Base-by-base conservation (phyloP, 2,888 invertebrate genomes). In the Calameuta idolon region DNA sequence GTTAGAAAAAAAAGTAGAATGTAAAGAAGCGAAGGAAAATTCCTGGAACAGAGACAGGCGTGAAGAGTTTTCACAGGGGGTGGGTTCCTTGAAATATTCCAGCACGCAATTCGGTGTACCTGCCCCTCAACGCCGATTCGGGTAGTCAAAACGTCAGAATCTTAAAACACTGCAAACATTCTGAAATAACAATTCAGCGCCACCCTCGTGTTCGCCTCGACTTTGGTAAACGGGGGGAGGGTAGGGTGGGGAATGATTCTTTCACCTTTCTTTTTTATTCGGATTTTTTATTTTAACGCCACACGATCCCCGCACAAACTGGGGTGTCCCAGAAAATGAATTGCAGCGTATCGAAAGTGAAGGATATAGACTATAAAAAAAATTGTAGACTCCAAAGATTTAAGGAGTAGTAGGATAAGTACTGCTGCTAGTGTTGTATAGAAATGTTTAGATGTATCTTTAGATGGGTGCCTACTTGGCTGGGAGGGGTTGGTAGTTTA, bases 91-190 rank as follows among this genome's bases (percentile, higher is more conserved):
- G 31, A 34, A 34, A 71, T 71, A 71, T 71, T 71, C 71, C 74
- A 68, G 75, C 75, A 75, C 68, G 79, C 79, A 74, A 79, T 79
- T 31, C 74, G 71, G 79, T 74, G 69, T 79, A 74, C 76, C 76
- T 76, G 76, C 74, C 79, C 76, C 79, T 79, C 74, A 76, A 77
- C 74, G 73, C 68, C 79, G 79, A 87, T 87, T 88, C 85, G 83
- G 85, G 85, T 86, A 91, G 91, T 90, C 91, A 89, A 89, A 90
- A 91, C 88, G 90, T 91, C 91, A 91, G 90, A 91, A 91, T 91
- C 90, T 91, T 90, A 89, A 91, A 90, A 90, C 87, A 90, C 88
- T 87, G 87, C 90, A 90, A 91, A 91, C 91, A 91, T 88, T 88
- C 88, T 85, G 89, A 89, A 90, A 90, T 91, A 91, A 91, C 91